Base-by-base conservation (phyloP, 2,113 vertebrate genomes). In the Cyprinodon brontotheroides region DNA sequence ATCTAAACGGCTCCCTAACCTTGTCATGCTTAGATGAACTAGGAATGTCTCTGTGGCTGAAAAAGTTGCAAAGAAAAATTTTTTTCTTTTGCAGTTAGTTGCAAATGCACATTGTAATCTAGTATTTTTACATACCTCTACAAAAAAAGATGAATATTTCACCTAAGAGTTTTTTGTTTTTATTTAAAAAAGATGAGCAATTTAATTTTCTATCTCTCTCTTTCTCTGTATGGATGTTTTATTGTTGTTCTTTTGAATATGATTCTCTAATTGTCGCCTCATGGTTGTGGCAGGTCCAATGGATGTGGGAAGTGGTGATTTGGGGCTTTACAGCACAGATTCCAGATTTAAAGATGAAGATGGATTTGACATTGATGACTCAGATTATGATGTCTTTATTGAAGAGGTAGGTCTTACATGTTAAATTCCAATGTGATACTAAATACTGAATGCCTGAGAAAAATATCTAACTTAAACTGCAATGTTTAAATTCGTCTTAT, bases 321-420 rank as follows among this genome's bases (percentile, higher is more conserved):
- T 94, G 12, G 93, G 95, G 1, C 91, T 13, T 17, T 96, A 95
- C 43, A 20, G 92, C 80, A 95, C 95, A 12, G 89, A 95, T 50
- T 84, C 87, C 7, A 89, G 88, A 59, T 81, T 72, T 60, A 87
- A 87, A 63, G 96, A 96, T 29, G 95, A 96, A 4, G 95, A 96
- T 29, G 92, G 92, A 37, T 95, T 95, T 71, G 94, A 93, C 65
- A 78, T 95, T 0, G 97, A 98, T 37, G 96, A 97, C 83, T 96
- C 96, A 0, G 96, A 98, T 87, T 95, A 96, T 3, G 97, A 98
- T 73, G 79, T 96, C 68, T 97, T 97, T 71, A 95, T 97, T 59
- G 96, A 98, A 79, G 96, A 98, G 95, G 98, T 98, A 91, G 6
- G 83, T 80, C 48, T 59, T 36, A 40, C 20, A 17, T 14, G 20